Evolutionary conservation across 2,113 vertebrate genomes (phyloP).

Genomic region (Chloebia gouldiae): DNA sequence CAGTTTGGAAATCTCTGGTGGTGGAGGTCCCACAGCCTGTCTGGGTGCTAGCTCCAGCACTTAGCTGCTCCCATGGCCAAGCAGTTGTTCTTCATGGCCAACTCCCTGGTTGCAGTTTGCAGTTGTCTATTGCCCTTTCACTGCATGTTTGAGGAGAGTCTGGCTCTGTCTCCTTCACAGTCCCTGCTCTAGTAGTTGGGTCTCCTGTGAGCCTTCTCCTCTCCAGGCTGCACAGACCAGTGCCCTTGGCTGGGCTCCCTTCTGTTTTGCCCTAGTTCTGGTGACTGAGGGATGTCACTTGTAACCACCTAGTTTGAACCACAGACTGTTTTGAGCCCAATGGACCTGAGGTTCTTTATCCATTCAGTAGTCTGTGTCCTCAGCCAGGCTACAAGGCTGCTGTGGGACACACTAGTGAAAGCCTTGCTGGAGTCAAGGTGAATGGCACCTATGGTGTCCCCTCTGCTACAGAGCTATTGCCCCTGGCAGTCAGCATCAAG

Average conservation of each 20-base stretch:
- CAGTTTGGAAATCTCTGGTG: background rate
- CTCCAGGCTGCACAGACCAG: background rate
- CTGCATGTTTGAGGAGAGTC: background rate
- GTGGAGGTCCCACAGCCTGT: background rate
- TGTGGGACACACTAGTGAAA: background rate
- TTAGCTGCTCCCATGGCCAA: background rate
- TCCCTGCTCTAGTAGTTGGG: background rate
- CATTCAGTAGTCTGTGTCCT: background rate
- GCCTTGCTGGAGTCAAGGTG: background rate
- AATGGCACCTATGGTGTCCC: background rate
- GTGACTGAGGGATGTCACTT: background rate
- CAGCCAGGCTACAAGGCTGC: rapidly evolving
- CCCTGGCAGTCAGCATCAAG: background rate
- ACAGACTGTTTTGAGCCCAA: background rate
- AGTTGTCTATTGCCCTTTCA: background rate
- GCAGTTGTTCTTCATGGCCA: background rate
- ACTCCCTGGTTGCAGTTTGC: background rate
- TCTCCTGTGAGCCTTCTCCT: background rate
- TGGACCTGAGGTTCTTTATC: background rate
- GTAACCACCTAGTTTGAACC: background rate
- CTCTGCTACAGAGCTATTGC: background rate
- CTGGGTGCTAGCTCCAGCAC: background rate
- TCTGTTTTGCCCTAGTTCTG: background rate
- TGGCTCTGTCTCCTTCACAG: background rate
- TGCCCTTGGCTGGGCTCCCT: background rate